Evolutionary conservation across 2,888 invertebrate genomes (phyloP).

Genomic region (Periphyllus acericola): DNA sequence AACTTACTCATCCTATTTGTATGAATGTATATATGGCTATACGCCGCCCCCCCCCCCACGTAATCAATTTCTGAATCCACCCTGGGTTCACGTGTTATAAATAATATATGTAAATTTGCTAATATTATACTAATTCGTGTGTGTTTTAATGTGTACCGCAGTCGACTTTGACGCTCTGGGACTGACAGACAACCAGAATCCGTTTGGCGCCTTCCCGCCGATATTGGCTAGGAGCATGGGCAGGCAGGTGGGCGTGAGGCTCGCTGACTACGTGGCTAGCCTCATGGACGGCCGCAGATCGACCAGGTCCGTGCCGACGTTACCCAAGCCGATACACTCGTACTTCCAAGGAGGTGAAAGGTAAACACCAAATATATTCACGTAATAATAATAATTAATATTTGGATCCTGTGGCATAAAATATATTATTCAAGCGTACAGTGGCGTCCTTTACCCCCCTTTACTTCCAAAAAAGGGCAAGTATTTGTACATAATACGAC

Average conservation of each 20-base stretch:
- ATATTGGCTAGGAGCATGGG: constrained; percentile 79
- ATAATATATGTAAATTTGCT: no score
- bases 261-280: constrained; percentile 79
- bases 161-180: constrained; percentile 88
- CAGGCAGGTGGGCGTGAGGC: constrained; percentile 77
- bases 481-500: no score
- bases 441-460: no score
- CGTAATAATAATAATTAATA: not conserved
- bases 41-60: no score
- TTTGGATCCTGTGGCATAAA: not conserved
- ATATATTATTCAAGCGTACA: not conserved
- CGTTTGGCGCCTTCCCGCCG: constrained; percentile 82
- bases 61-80: no score
- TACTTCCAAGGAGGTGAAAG: constrained; percentile 83
- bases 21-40: no score
- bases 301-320: constrained; percentile 66
- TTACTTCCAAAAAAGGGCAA: no score
- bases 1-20: no score
- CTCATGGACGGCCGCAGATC: constrained; percentile 74
- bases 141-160: constrained; percentile 67
- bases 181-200: constrained; percentile 88
- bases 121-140: no score
- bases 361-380: constrained; percentile 66
- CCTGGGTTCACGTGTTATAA: no score
- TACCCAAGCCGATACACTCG: constrained; percentile 68